Evolutionary conservation across 2,888 invertebrate species (phyloP), one percentile per base, ranked within the genome.

Genomic region (Platycheirus albimanus): DNA sequence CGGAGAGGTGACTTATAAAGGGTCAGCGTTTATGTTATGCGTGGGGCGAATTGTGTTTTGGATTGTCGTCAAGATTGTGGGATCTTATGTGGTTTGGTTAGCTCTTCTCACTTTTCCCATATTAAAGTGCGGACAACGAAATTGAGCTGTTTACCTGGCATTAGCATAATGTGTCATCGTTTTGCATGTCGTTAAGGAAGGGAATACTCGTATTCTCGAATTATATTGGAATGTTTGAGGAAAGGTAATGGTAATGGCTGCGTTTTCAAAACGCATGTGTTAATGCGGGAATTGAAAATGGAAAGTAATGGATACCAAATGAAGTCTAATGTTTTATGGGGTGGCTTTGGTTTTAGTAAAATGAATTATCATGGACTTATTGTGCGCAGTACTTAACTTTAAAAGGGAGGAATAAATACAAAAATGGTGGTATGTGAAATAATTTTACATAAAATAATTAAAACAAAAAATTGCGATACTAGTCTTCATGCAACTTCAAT

Each of bases 111-210:
- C 11, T 38, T n/a, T n/a, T n/a, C 11, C 47, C 19, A 6, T 33
- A 51, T 72, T 83, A 52, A 69, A 24, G 56, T 72, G 47, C 41
- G 45, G 51, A 20, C 56, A 24, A 11, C 41, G 72, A 72, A 77
- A 83, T 83, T 83, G 83, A 77, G 77, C 77, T 83, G 77, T 77
- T 83, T 78, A 72, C 61, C 72, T 43, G 15, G 67, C 38, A 77
- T 83, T 83, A 83, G 69, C 83, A 83, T 83, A 83, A 74, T 72
- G 83, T 77, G 77, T 83, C 83, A 77, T 74, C 77, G 83, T 78
- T 83, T 77, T 83, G 77, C 67, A 83, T 83, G 36, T 71, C 49
- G 61, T 75, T 64, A 43, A 24, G 28, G 17, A 28, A 43, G 24
- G 15, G 24, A 54, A 36, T 33, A n/a, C n/a, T n/a, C n/a, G n/a